Evolutionary conservation across 2,888 invertebrate genomes (phyloP), one percentile per base, ranked within the genome.

Genomic region (Stomorhina lunata): DNA sequence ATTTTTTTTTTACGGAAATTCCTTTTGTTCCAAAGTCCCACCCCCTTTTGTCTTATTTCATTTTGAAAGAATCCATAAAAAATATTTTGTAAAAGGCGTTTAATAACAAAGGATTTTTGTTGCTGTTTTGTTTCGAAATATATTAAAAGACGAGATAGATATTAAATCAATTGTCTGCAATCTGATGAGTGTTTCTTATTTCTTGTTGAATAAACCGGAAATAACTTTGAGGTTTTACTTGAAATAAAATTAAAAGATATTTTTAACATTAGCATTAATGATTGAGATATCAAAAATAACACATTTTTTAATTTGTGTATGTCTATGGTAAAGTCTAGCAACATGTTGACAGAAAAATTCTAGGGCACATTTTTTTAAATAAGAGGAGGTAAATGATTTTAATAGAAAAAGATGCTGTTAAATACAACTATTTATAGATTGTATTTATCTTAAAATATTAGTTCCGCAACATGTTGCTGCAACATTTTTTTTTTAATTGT

Each of bases 101-200:
- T 65, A 48, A 48, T 29, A 65, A 65, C 65, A 65, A 65, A 65
- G 48, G 65, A 65, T 20, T 65, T 45, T 63, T n/a, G n/a, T n/a
- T n/a, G n/a, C n/a, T n/a, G n/a, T n/a, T n/a, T n/a, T n/a, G n/a
- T n/a, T n/a, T n/a, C n/a, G n/a, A n/a, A n/a, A n/a, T n/a, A n/a
- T n/a, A n/a, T n/a, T n/a, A n/a, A n/a, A n/a, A n/a, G n/a, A 12
- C 32, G n/a, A 15, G 15, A 55, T 22, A 48, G 20, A 65, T 25
- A 17, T 34, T 34, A 20, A 34, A 20, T n/a, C 34, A 57, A 27
- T 48, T 48, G 15, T 53, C 27, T 12, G n/a, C 27, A 27, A 27
- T 27, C n/a, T 53, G n/a, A 27, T 27, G 50, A 10, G 6, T 53
- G n/a, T 37, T 37, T 12, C 3, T 37, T 37, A n/a, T 6, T n/a